Evolutionary conservation across 2,888 invertebrate genomes (phyloP).

Genomic region (Amphipoea oculea): DNA sequence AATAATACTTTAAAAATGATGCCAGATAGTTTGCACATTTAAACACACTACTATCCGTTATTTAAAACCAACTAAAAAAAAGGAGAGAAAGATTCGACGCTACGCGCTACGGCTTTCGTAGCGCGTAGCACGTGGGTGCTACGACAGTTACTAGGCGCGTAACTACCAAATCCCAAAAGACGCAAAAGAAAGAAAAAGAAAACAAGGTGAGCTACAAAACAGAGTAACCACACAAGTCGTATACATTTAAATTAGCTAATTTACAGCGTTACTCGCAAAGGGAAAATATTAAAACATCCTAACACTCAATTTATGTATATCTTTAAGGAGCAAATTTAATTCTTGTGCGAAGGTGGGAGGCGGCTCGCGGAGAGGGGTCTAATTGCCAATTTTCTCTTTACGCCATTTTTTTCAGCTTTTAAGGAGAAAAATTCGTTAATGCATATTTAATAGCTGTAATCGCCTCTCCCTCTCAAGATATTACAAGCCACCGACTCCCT

Average conservation of each 20-base stretch:
- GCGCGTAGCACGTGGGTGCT: slow-evolving; percentile 7
- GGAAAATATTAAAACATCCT: slow-evolving; percentile 76
- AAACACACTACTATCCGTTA: background rate
- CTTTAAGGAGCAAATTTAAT: slow-evolving; percentile 87
- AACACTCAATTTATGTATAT: slow-evolving; percentile 86
- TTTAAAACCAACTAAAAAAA: background rate
- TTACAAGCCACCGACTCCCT: slow-evolving; percentile 73
- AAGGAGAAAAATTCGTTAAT: slow-evolving; percentile 90
- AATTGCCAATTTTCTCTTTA: slow-evolving; percentile 90
- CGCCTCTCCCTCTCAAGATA: slow-evolving; percentile 82
- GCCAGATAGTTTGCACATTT: background rate
- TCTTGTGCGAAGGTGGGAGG: slow-evolving; percentile 74
- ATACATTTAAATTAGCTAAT: slow-evolving; percentile 76
- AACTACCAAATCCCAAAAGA: background rate
- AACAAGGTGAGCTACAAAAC: slow-evolving; percentile 34
- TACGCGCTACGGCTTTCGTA: slow-evolving; percentile 17
- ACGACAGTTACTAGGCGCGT: background rate
- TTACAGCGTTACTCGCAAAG: slow-evolving; percentile 72
- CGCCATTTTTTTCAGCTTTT: slow-evolving; percentile 89
- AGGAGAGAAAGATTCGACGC: background rate
- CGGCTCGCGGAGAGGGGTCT: slow-evolving; percentile 70
- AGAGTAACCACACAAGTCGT: slow-evolving; percentile 61
- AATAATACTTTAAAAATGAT: background rate
- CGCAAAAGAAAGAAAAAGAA: background rate
- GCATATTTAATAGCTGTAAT: slow-evolving; percentile 90